Percentiles rank a stretch among this genome's conserved stretches.
phyloP scores from a whole-genome alignment of 2,888 invertebrate species.

The Tuta absoluta region DNA sequence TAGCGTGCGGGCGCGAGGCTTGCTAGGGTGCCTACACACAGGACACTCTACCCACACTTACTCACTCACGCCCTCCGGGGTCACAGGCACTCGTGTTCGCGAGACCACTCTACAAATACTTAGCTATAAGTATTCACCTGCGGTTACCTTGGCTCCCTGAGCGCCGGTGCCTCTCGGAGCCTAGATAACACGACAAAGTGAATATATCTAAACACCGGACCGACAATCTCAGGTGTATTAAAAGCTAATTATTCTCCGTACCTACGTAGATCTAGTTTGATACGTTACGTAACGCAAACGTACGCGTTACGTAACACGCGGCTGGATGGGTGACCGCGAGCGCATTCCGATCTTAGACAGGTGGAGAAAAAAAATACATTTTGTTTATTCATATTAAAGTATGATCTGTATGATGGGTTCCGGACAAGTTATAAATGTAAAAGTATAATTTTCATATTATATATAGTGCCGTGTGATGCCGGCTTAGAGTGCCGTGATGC shows the following conservation, averaged over 20 bases:
- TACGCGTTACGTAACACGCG: slow-evolving; percentile 35
- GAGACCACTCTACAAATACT: too few relatives aligned
- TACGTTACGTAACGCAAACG: slow-evolving; percentile 38
- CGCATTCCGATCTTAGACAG: slow-evolving; percentile 34
- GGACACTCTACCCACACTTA: too few relatives aligned
- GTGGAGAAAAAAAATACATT: not conserved
- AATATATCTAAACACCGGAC: not conserved
- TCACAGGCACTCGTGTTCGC: too few relatives aligned
- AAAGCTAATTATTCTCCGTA: slow-evolving; percentile 25
- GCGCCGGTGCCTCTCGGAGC: too few relatives aligned
- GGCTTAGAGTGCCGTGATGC: too few relatives aligned
- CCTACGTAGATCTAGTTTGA: slow-evolving; percentile 29
- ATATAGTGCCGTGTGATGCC: too few relatives aligned
- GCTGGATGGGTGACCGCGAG: slow-evolving; percentile 40
- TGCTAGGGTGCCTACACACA: too few relatives aligned
- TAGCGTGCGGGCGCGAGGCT: too few relatives aligned
- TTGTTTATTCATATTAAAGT: not conserved
- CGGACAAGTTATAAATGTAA: not conserved
- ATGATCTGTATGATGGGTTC: not conserved
- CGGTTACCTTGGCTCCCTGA: too few relatives aligned
- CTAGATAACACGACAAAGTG: not conserved
- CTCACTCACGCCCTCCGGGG: too few relatives aligned
- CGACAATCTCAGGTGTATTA: slow-evolving; percentile 12
- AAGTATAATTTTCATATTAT: too few relatives aligned
- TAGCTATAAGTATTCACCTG: too few relatives aligned